These are phyloP conservation scores for Harlomillsia oculata DNA, from an alignment of 1,140 invertebrate species.

Conservation along the genomic window DNA sequence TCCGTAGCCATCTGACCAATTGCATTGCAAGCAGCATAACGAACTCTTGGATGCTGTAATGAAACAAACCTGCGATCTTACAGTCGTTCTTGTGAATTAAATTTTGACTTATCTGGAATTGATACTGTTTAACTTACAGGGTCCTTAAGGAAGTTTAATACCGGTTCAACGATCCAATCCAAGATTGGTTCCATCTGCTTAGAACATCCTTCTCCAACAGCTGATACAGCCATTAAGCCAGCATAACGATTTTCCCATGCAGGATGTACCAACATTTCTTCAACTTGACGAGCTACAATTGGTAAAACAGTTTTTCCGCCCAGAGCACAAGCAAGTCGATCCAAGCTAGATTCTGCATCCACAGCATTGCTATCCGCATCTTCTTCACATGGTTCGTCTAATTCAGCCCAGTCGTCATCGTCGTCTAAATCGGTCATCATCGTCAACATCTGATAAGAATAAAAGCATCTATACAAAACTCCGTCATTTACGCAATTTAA, in stretches of 20 bases:
- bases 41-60: slow-evolving; percentile 71
- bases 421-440: slow-evolving; percentile 98
- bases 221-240: slow-evolving; percentile 95
- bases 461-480: too few species aligned
- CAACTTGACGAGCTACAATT: slow-evolving; percentile 73
- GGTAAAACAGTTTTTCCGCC: slow-evolving; percentile 92
- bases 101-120: not conserved
- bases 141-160: slow-evolving; percentile 80
- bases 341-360: slow-evolving; percentile 90
- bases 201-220: slow-evolving; percentile 95
- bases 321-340: slow-evolving; percentile 87
- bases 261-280: slow-evolving; percentile 71
- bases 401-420: slow-evolving; percentile 70
- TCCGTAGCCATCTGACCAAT: slow-evolving; percentile 98
- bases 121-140: slow-evolving; percentile 49
- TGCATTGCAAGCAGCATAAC: slow-evolving; percentile 98
- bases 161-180: slow-evolving; percentile 76
- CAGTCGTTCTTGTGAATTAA: not conserved
- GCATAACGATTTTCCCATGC: slow-evolving; percentile 85
- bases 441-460: slow-evolving; percentile 61
- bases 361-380: slow-evolving; percentile 87
- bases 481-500: too few species aligned
- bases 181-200: slow-evolving; percentile 95
- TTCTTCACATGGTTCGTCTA: slow-evolving; percentile 70
- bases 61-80: not conserved